Evolutionary conservation across 2,113 vertebrate genomes (phyloP), one percentile per base, ranked within the genome.

Genomic region (Mesitornis unicolor): DNA sequence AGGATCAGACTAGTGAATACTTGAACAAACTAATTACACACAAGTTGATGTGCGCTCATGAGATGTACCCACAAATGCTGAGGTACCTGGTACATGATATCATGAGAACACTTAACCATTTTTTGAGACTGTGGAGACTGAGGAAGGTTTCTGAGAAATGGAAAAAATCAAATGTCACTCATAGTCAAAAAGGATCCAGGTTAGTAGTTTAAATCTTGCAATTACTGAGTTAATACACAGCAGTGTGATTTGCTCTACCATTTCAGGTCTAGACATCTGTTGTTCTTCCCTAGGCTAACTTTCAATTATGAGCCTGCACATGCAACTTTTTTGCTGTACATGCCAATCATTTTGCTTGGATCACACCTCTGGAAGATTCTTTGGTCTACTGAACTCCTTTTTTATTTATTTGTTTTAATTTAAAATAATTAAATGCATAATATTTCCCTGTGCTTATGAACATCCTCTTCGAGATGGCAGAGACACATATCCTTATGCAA

Each of bases 271-370:
- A 47, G 3, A 42, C 38, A 7, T 50, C 74, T 81, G 10, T 59
- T 3, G 0, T 33, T 8, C 22, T 3, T 6, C 0, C 1, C 14
- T 28, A 17, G 16, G 28, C 13, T 38, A 48, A 17, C 4, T 40
- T 67, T 61, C 6, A 35, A 25, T 43, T 1, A 57, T 40, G 9
- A 67, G 10, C 11, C 6, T 50, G 14, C 4, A 14, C 2, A 31
- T 33, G 19, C 7, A 73, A 36, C 3, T 7, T 59, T 59, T 73
- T 48, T 57, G 4, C 53, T 93, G 13, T 48, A 35, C 70, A 38
- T 79, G 4, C 8, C 4, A 33, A 11, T 51, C 7, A 35, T 36
- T 84, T 89, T 67, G 1, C 26, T 91, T 53, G 31, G 16, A 61
- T 43, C 11, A 47, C 5, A 26, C 2, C 4, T 47, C 24, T 40